These are phyloP conservation scores for Pygocentrus nattereri DNA, from an alignment of 2,797 vertebrate genomes.

Conservation along the genomic window DNA sequence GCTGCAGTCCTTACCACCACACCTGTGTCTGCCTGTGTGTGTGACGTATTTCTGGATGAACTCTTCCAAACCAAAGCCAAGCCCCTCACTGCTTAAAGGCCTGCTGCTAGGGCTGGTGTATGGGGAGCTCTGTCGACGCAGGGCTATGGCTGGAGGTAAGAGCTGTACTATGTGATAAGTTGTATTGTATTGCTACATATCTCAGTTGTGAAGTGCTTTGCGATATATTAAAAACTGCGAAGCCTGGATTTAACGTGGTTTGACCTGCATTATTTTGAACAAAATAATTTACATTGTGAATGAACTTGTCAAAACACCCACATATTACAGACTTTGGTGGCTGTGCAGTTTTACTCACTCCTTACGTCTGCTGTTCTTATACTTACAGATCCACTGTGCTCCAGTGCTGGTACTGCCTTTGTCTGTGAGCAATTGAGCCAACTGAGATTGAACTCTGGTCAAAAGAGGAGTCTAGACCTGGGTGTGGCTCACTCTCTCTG, in stretches of 20 bases:
- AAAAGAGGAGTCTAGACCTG: slow-evolving; percentile 77
- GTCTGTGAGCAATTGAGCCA: slow-evolving; percentile 63
- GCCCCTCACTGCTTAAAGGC: slow-evolving; percentile 80
- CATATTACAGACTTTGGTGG: background rate
- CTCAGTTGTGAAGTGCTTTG: background rate
- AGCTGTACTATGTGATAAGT: too few relatives aligned
- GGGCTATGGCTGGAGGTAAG: slow-evolving; percentile 49
- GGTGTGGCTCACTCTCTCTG: slow-evolving; percentile 85
- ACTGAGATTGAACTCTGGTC: slow-evolving; percentile 65
- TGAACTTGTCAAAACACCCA: too few relatives aligned
- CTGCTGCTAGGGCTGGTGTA: slow-evolving; percentile 85
- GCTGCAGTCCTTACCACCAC: slow-evolving; percentile 76
- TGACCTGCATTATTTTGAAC: too few relatives aligned
- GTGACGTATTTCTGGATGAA: slow-evolving; percentile 86
- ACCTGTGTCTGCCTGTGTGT: slow-evolving; percentile 82
- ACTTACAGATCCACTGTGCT: slow-evolving; percentile 59
- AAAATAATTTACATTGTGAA: too few relatives aligned
- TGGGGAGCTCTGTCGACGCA: slow-evolving; percentile 80
- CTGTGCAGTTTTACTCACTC: background rate
- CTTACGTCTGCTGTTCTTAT: slow-evolving; percentile 15
- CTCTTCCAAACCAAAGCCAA: slow-evolving; percentile 76
- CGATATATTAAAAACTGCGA: background rate
- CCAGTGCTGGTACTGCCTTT: slow-evolving; percentile 63
- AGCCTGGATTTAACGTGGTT: too few relatives aligned
- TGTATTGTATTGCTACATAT: too few relatives aligned